Conservation (phyloP, 1,140 invertebrate species). For the Drosophila virilis region DNA sequence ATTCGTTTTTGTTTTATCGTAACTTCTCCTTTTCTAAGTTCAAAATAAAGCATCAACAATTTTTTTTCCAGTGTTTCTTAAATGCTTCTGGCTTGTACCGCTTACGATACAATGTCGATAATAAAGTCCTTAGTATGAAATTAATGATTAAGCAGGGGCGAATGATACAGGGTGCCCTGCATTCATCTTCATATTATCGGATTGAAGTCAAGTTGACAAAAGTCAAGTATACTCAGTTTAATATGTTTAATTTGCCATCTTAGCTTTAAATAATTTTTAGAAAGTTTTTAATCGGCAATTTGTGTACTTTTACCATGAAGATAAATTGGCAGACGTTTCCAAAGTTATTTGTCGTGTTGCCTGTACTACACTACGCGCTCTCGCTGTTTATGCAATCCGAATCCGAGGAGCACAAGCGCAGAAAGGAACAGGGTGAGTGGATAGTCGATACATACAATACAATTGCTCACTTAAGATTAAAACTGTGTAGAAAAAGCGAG, state of each 20-base stretch:
- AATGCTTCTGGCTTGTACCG: conserved; percentile 34
- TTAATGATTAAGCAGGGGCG: conserved; percentile 62
- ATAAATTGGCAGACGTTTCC: conserved; percentile 51
- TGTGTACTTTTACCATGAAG: conserved; percentile 20
- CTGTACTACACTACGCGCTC: conserved; percentile 42
- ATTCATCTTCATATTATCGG: neutral
- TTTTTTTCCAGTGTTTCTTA: conserved; percentile 39
- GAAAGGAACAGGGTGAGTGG: conserved; percentile 39
- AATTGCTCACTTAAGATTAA: neutral
- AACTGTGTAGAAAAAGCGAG: conserved; percentile 25
- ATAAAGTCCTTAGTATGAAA: conserved; percentile 69
- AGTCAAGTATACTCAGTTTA: neutral
- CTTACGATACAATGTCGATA: conserved; percentile 46
- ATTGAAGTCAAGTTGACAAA: neutral
- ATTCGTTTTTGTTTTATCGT: too few relatives aligned
- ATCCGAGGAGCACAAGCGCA: conserved; percentile 36
- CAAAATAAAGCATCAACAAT: too few relatives aligned
- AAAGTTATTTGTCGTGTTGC: conserved; percentile 54
- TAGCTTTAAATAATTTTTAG: neutral
- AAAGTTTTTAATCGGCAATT: neutral
- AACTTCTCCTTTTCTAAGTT: too few relatives aligned
- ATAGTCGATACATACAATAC: neutral
- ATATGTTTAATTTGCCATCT: neutral
- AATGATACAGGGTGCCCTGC: conserved; percentile 53
- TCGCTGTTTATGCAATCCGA: conserved; percentile 20